Base-by-base conservation (phyloP, 2,888 invertebrate genomes). In the Ferdinandea cuprea region DNA sequence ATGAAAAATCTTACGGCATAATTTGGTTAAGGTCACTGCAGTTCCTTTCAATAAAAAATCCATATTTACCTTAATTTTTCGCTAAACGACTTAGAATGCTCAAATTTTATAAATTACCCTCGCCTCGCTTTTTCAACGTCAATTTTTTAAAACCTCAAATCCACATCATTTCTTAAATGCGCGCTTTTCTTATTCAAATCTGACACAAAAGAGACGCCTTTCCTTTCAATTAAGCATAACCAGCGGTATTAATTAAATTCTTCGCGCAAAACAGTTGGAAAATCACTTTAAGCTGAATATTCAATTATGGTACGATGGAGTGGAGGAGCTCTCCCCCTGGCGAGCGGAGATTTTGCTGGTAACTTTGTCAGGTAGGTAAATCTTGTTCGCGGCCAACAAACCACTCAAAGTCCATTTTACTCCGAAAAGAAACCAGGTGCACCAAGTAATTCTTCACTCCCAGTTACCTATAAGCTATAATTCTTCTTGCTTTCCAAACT, bases 391-490 rank as follows among this genome's bases (percentile, higher is more conserved):
- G 48, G 19, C 35, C 37, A 72, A 40, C 21, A 59, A 66, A 59
- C 42, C 30, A 59, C 59, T 72, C 44, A 19, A 52, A 78, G 50
- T 78, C 65, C 19, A 59, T 11, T 72, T 78, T 72, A 25, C 25
- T 32, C 54, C 25, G 0, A 50, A 69, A 72, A 59, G 66, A 73
- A 66, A 44, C 44, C 78, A 79, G 73, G 66, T 79, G 66, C 72
- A 59, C 61, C 52, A 59, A 72, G 65, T 30, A 78, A 72, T 66
- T 61, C 54, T 46, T 32, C 46, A 66, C 66, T 44, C 15, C 19
- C 40, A 6, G 40, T 40, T 40, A 19, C 44, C 44, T 19, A 25
- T n/a, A 25, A 25, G 44, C 17, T 11, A 44, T 44, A 44, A 11
- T 3, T 44, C 17, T 19, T 5, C 11, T 8, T 7, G 7, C 17